Evolutionary conservation across 2,888 invertebrate species (phyloP).

Genomic region (Anoplius nigerrimus): DNA sequence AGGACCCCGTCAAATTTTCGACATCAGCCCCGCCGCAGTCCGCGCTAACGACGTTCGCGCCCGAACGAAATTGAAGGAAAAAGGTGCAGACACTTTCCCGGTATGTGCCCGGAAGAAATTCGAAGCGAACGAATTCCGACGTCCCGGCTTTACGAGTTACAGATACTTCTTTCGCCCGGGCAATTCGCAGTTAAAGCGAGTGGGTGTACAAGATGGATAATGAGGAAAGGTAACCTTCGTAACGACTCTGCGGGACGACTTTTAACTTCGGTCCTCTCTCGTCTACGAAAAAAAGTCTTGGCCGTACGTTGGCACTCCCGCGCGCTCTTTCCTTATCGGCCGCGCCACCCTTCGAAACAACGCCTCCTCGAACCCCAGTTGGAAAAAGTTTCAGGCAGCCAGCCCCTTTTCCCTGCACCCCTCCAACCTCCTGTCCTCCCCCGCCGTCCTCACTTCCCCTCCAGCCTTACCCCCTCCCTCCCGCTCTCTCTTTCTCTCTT

Average conservation of each 20-base stretch:
- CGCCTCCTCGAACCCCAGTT: not conserved
- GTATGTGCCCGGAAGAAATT: too few species aligned
- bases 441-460: too few species aligned
- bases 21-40: too few species aligned
- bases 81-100: too few species aligned
- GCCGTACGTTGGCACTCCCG: not conserved
- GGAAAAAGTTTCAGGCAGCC: too few species aligned
- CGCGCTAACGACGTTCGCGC: too few species aligned
- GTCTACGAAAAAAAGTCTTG: slow-evolving; percentile 23
- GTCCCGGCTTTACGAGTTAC: slow-evolving; percentile 45
- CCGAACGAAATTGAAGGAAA: too few species aligned
- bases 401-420: too few species aligned
- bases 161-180: slow-evolving; percentile 27
- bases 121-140: too few species aligned
- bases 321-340: slow-evolving; percentile 4
- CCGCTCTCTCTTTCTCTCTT: not conserved
- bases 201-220: not conserved
- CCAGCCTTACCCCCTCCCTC: too few species aligned
- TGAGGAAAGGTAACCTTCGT: slow-evolving; percentile 20
- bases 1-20: too few species aligned
- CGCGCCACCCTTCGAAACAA: not conserved
- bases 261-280: slow-evolving; percentile 37
- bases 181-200: not conserved
- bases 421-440: too few species aligned
- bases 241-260: slow-evolving; percentile 28